Percentiles rank a stretch among this genome's conserved stretches.
Conservation (phyloP, 2,113 vertebrate genomes). For the Caloenas nicobarica region DNA sequence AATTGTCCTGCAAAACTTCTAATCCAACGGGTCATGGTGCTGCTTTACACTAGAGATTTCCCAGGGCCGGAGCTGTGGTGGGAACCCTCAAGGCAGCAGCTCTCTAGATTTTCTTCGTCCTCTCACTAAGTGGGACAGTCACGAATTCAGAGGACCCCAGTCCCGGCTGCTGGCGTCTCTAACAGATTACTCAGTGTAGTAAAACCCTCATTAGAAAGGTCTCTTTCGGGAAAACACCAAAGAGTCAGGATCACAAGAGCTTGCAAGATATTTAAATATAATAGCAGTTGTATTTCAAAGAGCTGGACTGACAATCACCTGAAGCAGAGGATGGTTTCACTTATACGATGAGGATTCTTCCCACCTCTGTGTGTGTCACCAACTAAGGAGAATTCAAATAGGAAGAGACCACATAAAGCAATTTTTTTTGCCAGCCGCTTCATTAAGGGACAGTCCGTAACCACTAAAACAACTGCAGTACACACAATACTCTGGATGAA, state of each 20-base stretch:
- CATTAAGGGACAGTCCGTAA: background rate
- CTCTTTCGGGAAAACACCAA: background rate
- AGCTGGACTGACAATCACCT: background rate
- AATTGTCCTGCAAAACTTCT: background rate
- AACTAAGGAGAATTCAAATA: background rate
- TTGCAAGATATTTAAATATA: background rate
- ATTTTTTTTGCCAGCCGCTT: background rate
- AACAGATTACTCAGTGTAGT: background rate
- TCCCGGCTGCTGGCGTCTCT: background rate
- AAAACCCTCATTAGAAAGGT: background rate
- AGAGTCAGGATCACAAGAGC: background rate
- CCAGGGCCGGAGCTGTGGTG: background rate
- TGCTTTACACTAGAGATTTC: background rate
- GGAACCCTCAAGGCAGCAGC: background rate
- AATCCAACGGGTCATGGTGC: background rate
- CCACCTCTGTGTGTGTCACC: background rate
- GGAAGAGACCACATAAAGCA: background rate
- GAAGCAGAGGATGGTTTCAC: background rate
- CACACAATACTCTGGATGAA: rapidly evolving
- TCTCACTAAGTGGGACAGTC: background rate
- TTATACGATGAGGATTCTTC: background rate
- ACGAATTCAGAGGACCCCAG: background rate
- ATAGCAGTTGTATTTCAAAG: background rate
- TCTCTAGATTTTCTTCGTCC: background rate
- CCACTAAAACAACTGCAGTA: background rate